Percentiles rank a stretch among this genome's conserved stretches.
These are phyloP conservation scores for Lithophane socia DNA, from an alignment of 2,888 invertebrate species.

Conservation along the genomic window DNA sequence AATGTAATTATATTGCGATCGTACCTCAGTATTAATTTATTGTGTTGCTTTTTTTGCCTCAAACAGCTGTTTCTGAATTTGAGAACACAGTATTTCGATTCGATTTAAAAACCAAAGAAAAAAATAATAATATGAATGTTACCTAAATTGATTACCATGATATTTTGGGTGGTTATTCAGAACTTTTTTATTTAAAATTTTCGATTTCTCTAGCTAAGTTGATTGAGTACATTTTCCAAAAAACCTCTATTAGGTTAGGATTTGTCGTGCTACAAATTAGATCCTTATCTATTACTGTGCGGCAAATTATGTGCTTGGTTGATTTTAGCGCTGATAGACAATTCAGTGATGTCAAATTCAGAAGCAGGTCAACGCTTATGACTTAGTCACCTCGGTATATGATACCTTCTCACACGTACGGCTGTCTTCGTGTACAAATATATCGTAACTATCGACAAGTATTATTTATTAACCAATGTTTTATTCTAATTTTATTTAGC, in stretches of 20 bases:
- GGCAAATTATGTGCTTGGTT: constrained; percentile 48
- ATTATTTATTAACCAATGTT: constrained; percentile 81
- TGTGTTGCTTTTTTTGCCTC: constrained; percentile 59
- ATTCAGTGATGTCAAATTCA: constrained; percentile 41
- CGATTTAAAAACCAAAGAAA: constrained; percentile 45
- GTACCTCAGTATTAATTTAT: constrained; percentile 75
- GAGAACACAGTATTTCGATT: constrained; percentile 22
- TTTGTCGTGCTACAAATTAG: constrained; percentile 55
- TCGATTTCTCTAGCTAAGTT: constrained; percentile 7
- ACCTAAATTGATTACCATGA: constrained; percentile 15
- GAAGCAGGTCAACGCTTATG: constrained; percentile 51
- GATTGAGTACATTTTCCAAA: constrained; percentile 41
- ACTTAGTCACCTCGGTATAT: constrained; percentile 77
- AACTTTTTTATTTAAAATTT: not conserved
- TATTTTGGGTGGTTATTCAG: constrained; percentile 1
- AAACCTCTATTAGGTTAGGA: constrained; percentile 42
- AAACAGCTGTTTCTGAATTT: constrained; percentile 52
- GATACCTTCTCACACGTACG: constrained; percentile 77
- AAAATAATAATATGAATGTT: constrained; percentile 15
- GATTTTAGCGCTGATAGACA: constrained; percentile 3
- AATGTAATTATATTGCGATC: constrained; percentile 60
- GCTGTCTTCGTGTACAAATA: constrained; percentile 86
- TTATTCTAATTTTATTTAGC: constrained; percentile 79
- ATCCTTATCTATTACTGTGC: constrained; percentile 50
- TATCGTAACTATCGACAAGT: constrained; percentile 78